Evolutionary conservation across 2,113 vertebrate species (phyloP), one percentile per base, ranked within the genome.

Genomic region (Myiozetetes cayanensis): DNA sequence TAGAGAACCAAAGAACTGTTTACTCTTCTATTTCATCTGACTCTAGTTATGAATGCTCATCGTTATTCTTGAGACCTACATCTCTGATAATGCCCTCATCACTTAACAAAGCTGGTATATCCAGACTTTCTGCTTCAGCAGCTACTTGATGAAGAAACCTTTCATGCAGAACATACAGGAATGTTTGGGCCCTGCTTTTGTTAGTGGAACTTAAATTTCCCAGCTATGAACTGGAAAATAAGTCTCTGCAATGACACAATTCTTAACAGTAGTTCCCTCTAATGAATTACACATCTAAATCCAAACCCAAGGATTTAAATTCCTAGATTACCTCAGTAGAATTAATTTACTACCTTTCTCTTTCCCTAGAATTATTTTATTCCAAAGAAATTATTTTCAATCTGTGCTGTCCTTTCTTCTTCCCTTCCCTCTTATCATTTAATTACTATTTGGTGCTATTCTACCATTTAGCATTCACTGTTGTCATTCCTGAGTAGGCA

Each of bases 341-440:
- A 80, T 77, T 43, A 66, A 93, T 93, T 93, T 93, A 90, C 62
- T 49, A 91, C n/a, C 66, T n/a, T 92, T 70, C 82, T 94, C 79
- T 82, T 93, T n/a, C 46, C n/a, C 67, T 70, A 73, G 67, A 94
- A 92, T 79, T 90, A 95, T 93, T 90, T 92, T 83, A 90, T 83
- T 85, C 72, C 53, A 50, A 85, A 89, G 21, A 91, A 95, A 93
- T 85, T 85, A 66, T 80, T 94, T 93, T 88, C 76, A 83, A 41
- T 76, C 17, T 22, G 14, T 79, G 31, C 31, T 76, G 66, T 82
- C 59, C 56, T 93, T 91, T 89, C 76, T 90, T 92, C 72, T 96
- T 70, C 43, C 35, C 15, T 91, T 71, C 65, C 14, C 14, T 89
- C 87, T 94, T 89, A 94, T 94, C 33, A 94, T 93, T 93, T 95